phyloP scores from a whole-genome alignment of 2,797 vertebrate genomes.

The Tamandua tetradactyla region DNA sequence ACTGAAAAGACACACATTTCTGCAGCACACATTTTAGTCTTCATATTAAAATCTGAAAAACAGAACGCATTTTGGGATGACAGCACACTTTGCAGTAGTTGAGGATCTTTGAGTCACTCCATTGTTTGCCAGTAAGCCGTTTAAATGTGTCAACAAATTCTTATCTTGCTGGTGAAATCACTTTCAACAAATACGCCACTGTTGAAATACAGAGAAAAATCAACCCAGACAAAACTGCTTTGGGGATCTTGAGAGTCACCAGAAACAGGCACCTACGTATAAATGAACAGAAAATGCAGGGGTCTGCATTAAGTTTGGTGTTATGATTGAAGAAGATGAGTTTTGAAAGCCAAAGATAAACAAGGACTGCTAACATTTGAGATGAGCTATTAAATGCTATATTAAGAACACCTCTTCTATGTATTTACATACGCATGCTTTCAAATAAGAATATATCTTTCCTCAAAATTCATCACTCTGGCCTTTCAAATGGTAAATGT shows the following conservation, averaged over 20 bases:
- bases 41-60: conserved; percentile 16
- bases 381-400: conserved; percentile 46
- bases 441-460: conserved; percentile 40
- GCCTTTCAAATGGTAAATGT: conserved; percentile 45
- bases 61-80: not conserved
- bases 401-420: not conserved
- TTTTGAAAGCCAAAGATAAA: conserved; percentile 70
- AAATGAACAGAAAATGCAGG: conserved; percentile 62
- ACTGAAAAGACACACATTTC: not conserved
- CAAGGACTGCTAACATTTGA: conserved; percentile 58
- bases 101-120: conserved; percentile 44
- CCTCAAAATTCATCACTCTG: conserved; percentile 19
- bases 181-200: conserved; percentile 56
- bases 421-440: not conserved
- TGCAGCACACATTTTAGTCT: not conserved
- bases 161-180: conserved; percentile 71
- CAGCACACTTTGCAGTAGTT: not conserved
- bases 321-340: conserved; percentile 41
- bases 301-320: conserved; percentile 59
- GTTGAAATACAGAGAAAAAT: conserved; percentile 63
- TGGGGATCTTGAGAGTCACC: conserved; percentile 56
- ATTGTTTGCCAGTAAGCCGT: conserved; percentile 68
- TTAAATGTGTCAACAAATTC: conserved; percentile 74
- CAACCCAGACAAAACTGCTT: conserved; percentile 56
- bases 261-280: not conserved